Percentiles rank a stretch among this genome's conserved stretches.
phyloP scores from a whole-genome alignment of 2,797 vertebrate species.

The Simalia tracyae region DNA sequence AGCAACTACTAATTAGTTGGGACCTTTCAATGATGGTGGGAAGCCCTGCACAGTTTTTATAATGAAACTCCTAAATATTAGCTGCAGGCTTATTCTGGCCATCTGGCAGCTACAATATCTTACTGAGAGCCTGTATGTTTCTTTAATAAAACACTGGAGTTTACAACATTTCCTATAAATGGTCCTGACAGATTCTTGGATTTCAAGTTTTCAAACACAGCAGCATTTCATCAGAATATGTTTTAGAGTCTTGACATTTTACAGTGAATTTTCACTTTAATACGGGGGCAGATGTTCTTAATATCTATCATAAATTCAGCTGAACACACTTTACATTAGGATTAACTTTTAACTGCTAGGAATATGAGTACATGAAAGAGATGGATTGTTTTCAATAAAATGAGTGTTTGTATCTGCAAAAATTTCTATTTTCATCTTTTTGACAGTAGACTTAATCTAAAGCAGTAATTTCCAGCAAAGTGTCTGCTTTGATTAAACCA shows the following conservation, averaged over 20 bases:
- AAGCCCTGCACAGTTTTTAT: neutral
- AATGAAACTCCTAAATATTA: conserved; percentile 17
- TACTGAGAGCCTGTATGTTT: conserved; percentile 23
- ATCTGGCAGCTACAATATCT: conserved; percentile 23
- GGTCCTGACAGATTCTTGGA: conserved; percentile 48
- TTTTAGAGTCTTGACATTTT: conserved; percentile 54
- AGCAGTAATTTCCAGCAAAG: neutral
- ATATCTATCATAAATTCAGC: conserved; percentile 52
- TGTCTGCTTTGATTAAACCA: neutral
- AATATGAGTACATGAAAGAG: conserved; percentile 26
- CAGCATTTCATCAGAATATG: conserved; percentile 45
- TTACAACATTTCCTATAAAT: conserved; percentile 35
- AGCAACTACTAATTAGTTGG: neutral
- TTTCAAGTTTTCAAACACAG: conserved; percentile 57
- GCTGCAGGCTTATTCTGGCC: conserved; percentile 22
- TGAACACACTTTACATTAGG: conserved; percentile 46
- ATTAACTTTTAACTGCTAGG: conserved; percentile 49
- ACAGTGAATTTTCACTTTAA: conserved; percentile 41
- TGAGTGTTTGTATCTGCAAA: conserved; percentile 42
- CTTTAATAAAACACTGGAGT: conserved; percentile 40
- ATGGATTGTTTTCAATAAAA: conserved; percentile 47
- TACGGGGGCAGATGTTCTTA: conserved; percentile 48
- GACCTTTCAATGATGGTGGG: neutral
- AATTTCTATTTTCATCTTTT: conserved; percentile 40
- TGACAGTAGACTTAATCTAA: conserved; percentile 3